Percentiles rank a stretch among this genome's conserved stretches.
Evolutionary conservation across 1,140 invertebrate species (phyloP).

Genomic region (Aplysia californica): DNA sequence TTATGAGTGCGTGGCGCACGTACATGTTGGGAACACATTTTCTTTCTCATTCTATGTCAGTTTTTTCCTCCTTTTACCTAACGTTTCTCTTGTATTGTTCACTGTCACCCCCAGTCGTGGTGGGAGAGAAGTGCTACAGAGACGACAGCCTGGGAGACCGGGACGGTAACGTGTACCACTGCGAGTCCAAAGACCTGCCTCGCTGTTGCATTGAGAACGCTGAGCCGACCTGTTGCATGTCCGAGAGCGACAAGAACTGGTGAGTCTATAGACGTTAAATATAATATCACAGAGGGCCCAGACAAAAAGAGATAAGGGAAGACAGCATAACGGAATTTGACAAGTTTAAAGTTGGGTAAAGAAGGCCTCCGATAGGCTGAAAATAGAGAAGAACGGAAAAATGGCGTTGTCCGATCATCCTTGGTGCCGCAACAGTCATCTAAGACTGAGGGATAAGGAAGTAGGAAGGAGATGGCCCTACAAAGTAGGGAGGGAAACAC

Average conservation of each 20-base stretch:
- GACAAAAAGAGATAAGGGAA: too few relatives aligned
- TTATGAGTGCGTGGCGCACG: too few relatives aligned
- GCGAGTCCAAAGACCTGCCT: constrained; percentile 22
- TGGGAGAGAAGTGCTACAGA: constrained; percentile 29
- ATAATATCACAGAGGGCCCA: too few relatives aligned
- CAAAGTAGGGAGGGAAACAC: too few relatives aligned
- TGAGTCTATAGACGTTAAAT: constrained; percentile 16
- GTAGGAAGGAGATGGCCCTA: too few relatives aligned
- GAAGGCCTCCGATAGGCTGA: too few relatives aligned
- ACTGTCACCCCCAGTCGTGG: not conserved
- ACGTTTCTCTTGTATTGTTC: not conserved
- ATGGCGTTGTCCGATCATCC: too few relatives aligned
- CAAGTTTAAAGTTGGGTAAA: too few relatives aligned
- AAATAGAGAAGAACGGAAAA: too few relatives aligned
- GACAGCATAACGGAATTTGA: too few relatives aligned
- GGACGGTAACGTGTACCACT: constrained; percentile 37
- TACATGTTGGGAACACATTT: not conserved
- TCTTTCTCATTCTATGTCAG: not conserved
- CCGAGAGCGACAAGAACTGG: constrained; percentile 27
- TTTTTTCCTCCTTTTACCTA: not conserved
- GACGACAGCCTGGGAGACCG: constrained; percentile 25
- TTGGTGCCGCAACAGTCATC: too few relatives aligned
- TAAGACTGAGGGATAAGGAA: too few relatives aligned
- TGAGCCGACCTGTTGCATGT: constrained; percentile 30
- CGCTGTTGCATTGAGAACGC: constrained; percentile 35